Evolutionary conservation across 2,797 vertebrate species (phyloP), one percentile per base, ranked within the genome.

Genomic region (Pogoniulus pusillus): DNA sequence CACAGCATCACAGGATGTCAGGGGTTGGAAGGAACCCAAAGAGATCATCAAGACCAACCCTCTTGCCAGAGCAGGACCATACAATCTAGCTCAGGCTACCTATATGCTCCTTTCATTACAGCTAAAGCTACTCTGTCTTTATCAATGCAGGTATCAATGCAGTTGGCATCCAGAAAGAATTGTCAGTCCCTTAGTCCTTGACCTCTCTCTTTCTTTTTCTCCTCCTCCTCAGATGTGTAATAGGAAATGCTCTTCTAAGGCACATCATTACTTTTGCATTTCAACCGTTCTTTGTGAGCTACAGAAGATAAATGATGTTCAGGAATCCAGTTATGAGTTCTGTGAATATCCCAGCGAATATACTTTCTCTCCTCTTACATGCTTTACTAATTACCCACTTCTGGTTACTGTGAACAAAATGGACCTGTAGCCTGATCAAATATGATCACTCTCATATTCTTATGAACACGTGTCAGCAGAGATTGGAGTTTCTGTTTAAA

Each of bases 141-240:
- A 45, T 34, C 0, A 0, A 29, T 9, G 30, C 5, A 26, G 2
- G 1, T 14, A 32, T 30, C 24, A 14, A 4, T 57, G 22, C 51
- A 3, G 3, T 3, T 55, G 41, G 16, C 34, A 30, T 12, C 57
- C 2, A 16, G 24, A 65, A 35, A 70, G 35, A 18, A 82, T 47
- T 39, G 2, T 85, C 59, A 47, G 6, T 47, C 51, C 4, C 6
- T 70, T 59, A 43, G 35, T 12, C 66, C 17, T 70, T 60, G 19
- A 34, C 14, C 3, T 4, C 30, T 77, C 4, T 0, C 19, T 45
- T 22, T 29, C 3, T 57, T 59, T 49, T 83, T 78, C 29, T 80
- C 10, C 43, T 43, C 27, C 22, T 10, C 7, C 59, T 82, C 41
- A 82, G 13, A n/a, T 45, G 35, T 7, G 11, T 27, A 16, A 55